Conservation (phyloP, 1,140 invertebrate species). For the Globodera rostochiensis region DNA sequence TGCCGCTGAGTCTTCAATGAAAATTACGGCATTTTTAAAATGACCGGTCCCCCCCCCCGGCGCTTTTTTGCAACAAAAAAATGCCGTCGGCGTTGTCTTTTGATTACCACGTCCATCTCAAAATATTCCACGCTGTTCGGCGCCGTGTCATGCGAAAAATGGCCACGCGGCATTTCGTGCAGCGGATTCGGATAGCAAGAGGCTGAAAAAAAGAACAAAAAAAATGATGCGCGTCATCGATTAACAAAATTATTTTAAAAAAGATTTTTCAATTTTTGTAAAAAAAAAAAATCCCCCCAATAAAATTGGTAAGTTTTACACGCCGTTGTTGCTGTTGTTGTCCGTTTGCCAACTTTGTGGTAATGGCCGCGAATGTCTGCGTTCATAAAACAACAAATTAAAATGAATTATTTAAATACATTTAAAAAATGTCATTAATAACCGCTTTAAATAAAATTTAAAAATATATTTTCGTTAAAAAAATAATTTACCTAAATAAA, state of each 20-base stretch:
- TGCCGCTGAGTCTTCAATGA: too few relatives aligned
- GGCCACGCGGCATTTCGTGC: not conserved
- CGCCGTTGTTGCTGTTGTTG: slow-evolving; percentile 23
- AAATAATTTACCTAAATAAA: too few relatives aligned
- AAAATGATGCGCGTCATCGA: not conserved
- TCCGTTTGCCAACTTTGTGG: slow-evolving; percentile 56
- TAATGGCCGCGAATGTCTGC: slow-evolving; percentile 45
- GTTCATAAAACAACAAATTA: not conserved
- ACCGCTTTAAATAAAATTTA: too few relatives aligned
- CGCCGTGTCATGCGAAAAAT: not conserved
- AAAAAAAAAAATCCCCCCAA: too few relatives aligned
- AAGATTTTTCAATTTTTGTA: too few relatives aligned
- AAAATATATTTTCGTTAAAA: too few relatives aligned
- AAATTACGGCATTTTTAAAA: too few relatives aligned
- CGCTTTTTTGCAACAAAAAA: too few relatives aligned
- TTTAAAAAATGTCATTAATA: too few relatives aligned
- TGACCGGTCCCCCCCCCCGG: too few relatives aligned
- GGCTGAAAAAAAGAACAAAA: not conserved
- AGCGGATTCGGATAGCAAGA: not conserved
- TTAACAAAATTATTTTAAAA: not conserved
- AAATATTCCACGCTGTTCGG: slow-evolving; percentile 37
- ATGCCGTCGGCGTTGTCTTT: too few relatives aligned
- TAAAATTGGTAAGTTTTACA: not conserved
- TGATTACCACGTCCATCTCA: slow-evolving; percentile 48
- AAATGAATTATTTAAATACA: too few relatives aligned